These are phyloP conservation scores for Microctenopoma stevenorrisi DNA, from an alignment of 2,797 vertebrate species.

Conservation along the genomic window DNA sequence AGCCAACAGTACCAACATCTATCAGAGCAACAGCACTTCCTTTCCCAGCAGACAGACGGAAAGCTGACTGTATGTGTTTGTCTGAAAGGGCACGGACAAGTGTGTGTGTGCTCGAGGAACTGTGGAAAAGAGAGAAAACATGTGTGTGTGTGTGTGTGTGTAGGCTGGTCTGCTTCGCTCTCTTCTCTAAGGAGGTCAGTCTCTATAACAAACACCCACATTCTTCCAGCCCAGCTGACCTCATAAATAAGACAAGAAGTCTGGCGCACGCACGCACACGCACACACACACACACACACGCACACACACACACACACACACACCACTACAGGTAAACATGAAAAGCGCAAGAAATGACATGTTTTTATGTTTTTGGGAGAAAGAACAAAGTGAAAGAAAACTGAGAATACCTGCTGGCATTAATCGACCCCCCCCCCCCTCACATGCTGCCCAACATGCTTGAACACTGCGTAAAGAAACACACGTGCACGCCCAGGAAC, in stretches of 20 bases:
- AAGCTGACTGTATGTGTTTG: slow-evolving; percentile 68
- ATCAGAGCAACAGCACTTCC: slow-evolving; percentile 74
- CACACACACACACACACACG: slow-evolving; percentile 17
- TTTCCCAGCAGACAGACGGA: slow-evolving; percentile 72
- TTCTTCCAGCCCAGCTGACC: slow-evolving; percentile 77
- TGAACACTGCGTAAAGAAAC: slow-evolving; percentile 28
- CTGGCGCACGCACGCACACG: slow-evolving; percentile 26
- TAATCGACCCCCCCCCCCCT: slow-evolving; percentile 38
- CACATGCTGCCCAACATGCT: slow-evolving; percentile 40
- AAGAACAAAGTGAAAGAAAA: slow-evolving; percentile 57
- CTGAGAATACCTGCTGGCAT: slow-evolving; percentile 65
- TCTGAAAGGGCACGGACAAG: slow-evolving; percentile 49
- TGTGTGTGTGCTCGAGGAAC: slow-evolving; percentile 31
- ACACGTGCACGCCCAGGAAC: slow-evolving; percentile 8
- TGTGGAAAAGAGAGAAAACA: slow-evolving; percentile 39
- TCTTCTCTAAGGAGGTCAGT: slow-evolving; percentile 72
- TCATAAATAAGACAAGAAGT: slow-evolving; percentile 78
- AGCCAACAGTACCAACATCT: slow-evolving; percentile 69
- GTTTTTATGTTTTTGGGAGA: slow-evolving; percentile 64
- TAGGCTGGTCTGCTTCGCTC: slow-evolving; percentile 42
- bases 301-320: slow-evolving; percentile 9
- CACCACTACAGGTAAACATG: slow-evolving; percentile 68
- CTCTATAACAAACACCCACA: slow-evolving; percentile 72
- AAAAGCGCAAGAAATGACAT: slow-evolving; percentile 73
- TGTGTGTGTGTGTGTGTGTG: slow-evolving; percentile 40